Base-by-base conservation (phyloP, 2,113 vertebrate genomes). In the Phalacrocorax brasilianus region DNA sequence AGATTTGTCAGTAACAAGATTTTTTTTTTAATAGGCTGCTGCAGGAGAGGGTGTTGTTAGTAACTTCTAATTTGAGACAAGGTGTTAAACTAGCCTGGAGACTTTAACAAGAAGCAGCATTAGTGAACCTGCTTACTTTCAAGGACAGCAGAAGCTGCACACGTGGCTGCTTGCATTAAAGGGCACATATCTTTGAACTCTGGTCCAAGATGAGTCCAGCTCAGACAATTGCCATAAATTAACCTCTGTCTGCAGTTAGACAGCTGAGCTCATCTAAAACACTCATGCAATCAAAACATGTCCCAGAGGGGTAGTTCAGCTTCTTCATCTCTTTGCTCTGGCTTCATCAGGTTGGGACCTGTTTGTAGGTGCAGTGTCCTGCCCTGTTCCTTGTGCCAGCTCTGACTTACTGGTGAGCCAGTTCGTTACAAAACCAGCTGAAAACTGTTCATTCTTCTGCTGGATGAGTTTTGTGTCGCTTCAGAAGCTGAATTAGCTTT, bases 231-330 rank as follows among this genome's bases (percentile, higher is more conserved):
- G 65, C 28, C 59, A 77, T 88, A 83, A 85, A 88, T 91, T 84
- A 94, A 87, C 61, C 61, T 84, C 72, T 73, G 91, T 58, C 82
- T 96, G 76, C 75, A 80, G 9, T 76, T 73, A 94, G 55, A 63
- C 66, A 77, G 79, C 20, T 96, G 88, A 97, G 79, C 63, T 95
- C 91, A 95, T 86, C 79, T 63, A 67, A 92, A 96, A 61, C 47
- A 53, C 21, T 42, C 1, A 0, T 55, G 65, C 27, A 83, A 88
- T 49, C 72, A 83, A 91, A 93, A 92, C 47, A 84, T 18, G 15
- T 93, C 79, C 65, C 71, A 83, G 45, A 73, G 13, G 24, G 12
- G 12, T 66, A 45, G 32, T 77, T 95, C 77, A 89, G 2, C n/a
- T 55, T 66, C 65, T 85, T 89, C 52, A 24, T 67, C 52, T 84